Evolutionary conservation across 1,140 invertebrate species (phyloP).

Genomic region (Nomia melanderi): DNA sequence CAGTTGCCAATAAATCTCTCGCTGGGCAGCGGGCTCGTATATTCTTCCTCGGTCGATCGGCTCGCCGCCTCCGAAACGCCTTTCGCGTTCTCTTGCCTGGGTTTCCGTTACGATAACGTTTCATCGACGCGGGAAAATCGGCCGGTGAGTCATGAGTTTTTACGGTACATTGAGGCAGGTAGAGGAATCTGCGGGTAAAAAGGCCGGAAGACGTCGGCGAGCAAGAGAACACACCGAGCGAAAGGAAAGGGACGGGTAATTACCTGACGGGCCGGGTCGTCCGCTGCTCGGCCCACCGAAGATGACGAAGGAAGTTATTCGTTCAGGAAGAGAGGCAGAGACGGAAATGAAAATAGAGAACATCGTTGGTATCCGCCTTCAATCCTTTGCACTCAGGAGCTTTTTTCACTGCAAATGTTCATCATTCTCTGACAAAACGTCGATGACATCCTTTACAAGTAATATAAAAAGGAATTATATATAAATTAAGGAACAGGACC

Average conservation of each 20-base stretch:
- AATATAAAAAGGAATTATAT: too few relatives aligned
- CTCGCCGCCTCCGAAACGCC: neutral
- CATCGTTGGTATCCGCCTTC: too few relatives aligned
- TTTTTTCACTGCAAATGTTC: too few relatives aligned
- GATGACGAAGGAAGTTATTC: constrained; percentile 31
- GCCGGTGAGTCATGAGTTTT: constrained; percentile 53
- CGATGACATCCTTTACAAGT: too few relatives aligned
- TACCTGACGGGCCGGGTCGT: constrained; percentile 29
- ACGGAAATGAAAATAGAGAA: too few relatives aligned
- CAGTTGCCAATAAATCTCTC: constrained; percentile 16
- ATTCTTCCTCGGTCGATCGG: constrained; percentile 15
- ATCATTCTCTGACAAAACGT: too few relatives aligned
- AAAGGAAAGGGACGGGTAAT: constrained; percentile 35
- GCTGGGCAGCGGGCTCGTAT: neutral
- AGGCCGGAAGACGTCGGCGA: neutral
- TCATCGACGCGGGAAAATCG: constrained; percentile 56
- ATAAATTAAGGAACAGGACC: too few relatives aligned
- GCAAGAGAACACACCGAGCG: neutral
- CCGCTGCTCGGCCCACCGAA: constrained; percentile 22
- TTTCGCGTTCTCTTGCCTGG: too few relatives aligned
- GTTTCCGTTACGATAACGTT: constrained; percentile 50
- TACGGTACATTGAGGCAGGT: constrained; percentile 51
- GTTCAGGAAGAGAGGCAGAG: constrained; percentile 7
- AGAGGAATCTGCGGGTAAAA: constrained; percentile 33
- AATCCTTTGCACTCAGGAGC: too few relatives aligned